Evolutionary conservation across 2,113 vertebrate species (phyloP).

Genomic region (Pygoscelis antarcticus): DNA sequence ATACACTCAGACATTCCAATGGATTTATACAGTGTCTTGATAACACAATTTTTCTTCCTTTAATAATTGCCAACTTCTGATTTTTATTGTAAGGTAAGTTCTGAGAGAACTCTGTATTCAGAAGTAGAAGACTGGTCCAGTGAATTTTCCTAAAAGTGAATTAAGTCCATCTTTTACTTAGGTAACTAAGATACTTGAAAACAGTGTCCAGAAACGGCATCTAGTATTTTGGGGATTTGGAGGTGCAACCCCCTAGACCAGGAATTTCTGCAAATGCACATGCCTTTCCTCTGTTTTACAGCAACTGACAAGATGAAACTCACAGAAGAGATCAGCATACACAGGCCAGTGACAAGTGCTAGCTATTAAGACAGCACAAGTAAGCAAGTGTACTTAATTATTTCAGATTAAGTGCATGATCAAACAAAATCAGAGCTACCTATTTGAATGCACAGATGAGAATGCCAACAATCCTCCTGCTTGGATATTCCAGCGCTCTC

Average conservation of each 20-base stretch:
- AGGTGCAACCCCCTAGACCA: not conserved
- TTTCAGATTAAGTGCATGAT: not conserved
- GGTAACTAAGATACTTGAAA: not conserved
- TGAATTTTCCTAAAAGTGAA: not conserved
- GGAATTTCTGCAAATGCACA: not conserved
- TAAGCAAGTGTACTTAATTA: not conserved
- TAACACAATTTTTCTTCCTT: not conserved
- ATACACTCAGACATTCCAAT: not conserved
- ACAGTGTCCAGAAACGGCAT: not conserved
- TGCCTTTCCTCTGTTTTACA: not conserved
- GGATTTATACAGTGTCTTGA: not conserved
- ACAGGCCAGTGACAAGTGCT: not conserved
- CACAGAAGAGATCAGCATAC: not conserved
- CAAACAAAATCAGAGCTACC: not conserved
- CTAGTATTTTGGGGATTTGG: not conserved
- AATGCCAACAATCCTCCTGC: accelerated
- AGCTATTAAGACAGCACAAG: not conserved
- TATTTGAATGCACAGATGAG: not conserved
- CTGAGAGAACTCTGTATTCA: not conserved
- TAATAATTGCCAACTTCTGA: not conserved
- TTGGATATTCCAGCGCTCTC: not conserved
- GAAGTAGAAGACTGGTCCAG: not conserved
- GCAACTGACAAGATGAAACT: not conserved
- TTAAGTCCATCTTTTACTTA: not conserved
- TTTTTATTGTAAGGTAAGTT: not conserved